phyloP scores from a whole-genome alignment of 2,113 vertebrate genomes.

The Cisticola juncidis region DNA sequence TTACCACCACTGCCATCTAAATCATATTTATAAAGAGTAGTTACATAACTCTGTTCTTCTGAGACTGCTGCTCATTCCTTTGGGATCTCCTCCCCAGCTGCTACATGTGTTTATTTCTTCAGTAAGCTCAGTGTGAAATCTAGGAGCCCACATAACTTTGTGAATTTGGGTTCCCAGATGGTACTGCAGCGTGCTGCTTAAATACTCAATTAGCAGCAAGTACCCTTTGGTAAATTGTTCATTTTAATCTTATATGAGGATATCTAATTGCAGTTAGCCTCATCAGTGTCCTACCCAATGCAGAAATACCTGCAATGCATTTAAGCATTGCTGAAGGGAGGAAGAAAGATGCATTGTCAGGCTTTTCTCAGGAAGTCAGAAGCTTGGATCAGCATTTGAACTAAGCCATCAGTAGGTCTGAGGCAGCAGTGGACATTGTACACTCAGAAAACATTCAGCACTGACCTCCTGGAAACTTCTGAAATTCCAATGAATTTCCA shows the following conservation, averaged over 20 bases:
- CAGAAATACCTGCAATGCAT: neutral
- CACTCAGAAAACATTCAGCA: neutral
- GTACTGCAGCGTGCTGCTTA: neutral
- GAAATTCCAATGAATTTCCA: neutral
- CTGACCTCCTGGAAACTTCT: neutral
- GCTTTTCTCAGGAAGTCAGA: neutral
- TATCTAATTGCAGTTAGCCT: neutral
- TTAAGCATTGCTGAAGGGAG: neutral
- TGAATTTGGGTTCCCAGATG: neutral
- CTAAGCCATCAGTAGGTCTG: neutral
- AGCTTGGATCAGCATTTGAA: neutral
- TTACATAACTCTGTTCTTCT: neutral
- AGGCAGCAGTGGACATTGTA: neutral
- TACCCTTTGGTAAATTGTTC: neutral
- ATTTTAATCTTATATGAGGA: slow-evolving; percentile 17
- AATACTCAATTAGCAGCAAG: neutral
- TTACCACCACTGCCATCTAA: neutral
- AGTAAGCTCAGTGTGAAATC: neutral
- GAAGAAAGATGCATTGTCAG: neutral
- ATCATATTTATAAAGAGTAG: neutral
- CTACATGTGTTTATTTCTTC: neutral
- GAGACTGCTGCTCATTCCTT: neutral
- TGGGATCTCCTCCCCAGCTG: neutral
- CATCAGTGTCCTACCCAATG: neutral
- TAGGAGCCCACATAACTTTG: neutral